These are phyloP conservation scores for Potamilus streckersoni DNA, from an alignment of 1,140 invertebrate genomes.

Conservation along the genomic window DNA sequence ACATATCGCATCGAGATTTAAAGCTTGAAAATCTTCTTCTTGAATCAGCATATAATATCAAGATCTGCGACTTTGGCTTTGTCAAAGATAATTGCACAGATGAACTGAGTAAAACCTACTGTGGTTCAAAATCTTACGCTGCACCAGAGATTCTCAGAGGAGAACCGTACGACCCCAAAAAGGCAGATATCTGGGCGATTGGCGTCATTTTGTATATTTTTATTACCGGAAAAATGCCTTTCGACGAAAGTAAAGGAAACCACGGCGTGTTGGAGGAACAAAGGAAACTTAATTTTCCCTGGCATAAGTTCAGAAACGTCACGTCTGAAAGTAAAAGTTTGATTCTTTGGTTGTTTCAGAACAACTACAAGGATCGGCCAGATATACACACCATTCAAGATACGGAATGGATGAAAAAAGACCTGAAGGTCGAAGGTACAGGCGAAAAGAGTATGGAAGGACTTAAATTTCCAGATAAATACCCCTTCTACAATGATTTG, in stretches of 20 bases:
- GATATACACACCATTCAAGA: slow-evolving; percentile 45
- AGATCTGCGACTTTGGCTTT: slow-evolving; percentile 92
- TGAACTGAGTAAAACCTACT: slow-evolving; percentile 74
- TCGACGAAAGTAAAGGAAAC: slow-evolving; percentile 66
- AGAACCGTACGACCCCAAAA: slow-evolving; percentile 65
- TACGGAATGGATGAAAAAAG: slow-evolving; percentile 48
- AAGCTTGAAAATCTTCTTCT: slow-evolving; percentile 93
- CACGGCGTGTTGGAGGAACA: slow-evolving; percentile 63
- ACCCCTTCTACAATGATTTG: too few relatives aligned
- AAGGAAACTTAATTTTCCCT: slow-evolving; percentile 58
- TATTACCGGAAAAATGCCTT: slow-evolving; percentile 67
- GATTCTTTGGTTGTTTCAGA: slow-evolving; percentile 53
- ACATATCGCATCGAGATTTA: slow-evolving; percentile 86
- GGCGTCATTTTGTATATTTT: slow-evolving; percentile 68
- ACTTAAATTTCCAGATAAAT: too few relatives aligned
- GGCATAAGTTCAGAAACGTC: slow-evolving; percentile 59
- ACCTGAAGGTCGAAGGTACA: slow-evolving; percentile 6
- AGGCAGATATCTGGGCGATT: slow-evolving; percentile 67
- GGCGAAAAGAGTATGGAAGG: too few relatives aligned
- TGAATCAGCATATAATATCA: slow-evolving; percentile 83
- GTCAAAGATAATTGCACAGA: slow-evolving; percentile 56
- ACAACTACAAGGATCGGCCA: slow-evolving; percentile 48
- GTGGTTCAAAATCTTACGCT: slow-evolving; percentile 78
- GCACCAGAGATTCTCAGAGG: slow-evolving; percentile 78
- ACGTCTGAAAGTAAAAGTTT: slow-evolving; percentile 46